phyloP scores from a whole-genome alignment of 92 coral and sea anemone species.

The Zoanthus sociatus region DNA sequence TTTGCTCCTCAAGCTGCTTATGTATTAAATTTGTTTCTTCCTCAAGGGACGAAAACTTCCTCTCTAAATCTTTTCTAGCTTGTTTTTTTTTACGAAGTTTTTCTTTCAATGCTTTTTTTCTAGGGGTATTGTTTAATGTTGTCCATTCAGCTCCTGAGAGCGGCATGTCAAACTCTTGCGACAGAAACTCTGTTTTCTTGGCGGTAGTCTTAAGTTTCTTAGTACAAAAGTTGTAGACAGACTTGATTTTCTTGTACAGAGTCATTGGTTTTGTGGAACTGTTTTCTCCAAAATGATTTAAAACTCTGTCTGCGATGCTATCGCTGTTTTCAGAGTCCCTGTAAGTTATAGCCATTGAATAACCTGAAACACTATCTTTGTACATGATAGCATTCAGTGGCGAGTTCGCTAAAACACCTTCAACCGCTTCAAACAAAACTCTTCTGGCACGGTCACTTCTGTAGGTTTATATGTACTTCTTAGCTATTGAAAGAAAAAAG shows the following conservation, averaged over 20 bases:
- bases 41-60: background rate
- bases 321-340: constrained; percentile 10
- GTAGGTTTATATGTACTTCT: too few relatives aligned
- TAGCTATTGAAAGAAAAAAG: too few relatives aligned
- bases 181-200: constrained; percentile 5
- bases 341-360: background rate
- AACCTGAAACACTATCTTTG: too few relatives aligned
- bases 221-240: background rate
- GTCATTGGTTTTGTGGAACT: background rate
- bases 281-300: constrained; percentile 6
- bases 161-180: constrained; percentile 1
- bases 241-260: constrained; percentile 11
- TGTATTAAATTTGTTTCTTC: background rate
- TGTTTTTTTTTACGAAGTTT: background rate
- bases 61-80: background rate
- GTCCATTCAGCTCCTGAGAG: background rate
- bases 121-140: background rate
- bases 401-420: too few relatives aligned
- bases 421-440: too few relatives aligned
- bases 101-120: background rate
- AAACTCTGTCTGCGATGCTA: background rate
- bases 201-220: background rate
- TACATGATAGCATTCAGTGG: too few relatives aligned
- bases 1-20: constrained; percentile 14
- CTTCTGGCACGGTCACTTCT: too few relatives aligned